Evolutionary conservation across 1,140 invertebrate species (phyloP), one percentile per base, ranked within the genome.

Genomic region (Paramacrobiotus metropolitanus): DNA sequence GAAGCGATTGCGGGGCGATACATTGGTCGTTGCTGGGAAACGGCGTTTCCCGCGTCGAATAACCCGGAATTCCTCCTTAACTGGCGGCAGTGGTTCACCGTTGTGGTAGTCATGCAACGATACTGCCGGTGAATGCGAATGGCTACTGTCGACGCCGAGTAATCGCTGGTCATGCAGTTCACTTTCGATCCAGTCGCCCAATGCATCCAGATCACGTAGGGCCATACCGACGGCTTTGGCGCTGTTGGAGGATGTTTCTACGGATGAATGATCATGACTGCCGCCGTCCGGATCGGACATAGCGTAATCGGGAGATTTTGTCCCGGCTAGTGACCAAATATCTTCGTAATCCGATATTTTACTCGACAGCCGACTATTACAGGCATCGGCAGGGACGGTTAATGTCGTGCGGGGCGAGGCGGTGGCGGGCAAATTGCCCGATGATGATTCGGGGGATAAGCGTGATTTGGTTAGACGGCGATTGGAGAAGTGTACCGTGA

Each of bases 281-380:
- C 9, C 9, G 9, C n/a, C 34, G n/a, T 40, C 34, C n/a, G n/a
- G n/a, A n/a, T n/a, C 15, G 24, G 48, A 28, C 48, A 55, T 55
- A 24, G 48, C 28, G 24, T 20, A 55, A 24, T 55, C 48, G 15
- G 48, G 15, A 9, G 48, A 55, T 24, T 15, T 28, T 15, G 15
- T 55, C 15, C 24, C 48, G 15, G 48, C 24, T 55, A 55, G 0
- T 28, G 48, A 55, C 48, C 48, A 55, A 4, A 55, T 4, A 55
- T 55, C 48, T 24, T 55, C 48, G 24, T 55, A 55, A 55, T 55
- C 48, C 48, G 48, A 55, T 4, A 55, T 24, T 28, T 55, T 55
- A 4, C 15, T 20, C 28, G 48, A 55, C 15, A 55, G 48, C 4
- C 48, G 48, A 55, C 48, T 55, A 15, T 55, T 15, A 15, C 15